These are phyloP conservation scores for Drosophila algonquin DNA, from an alignment of 2,888 invertebrate species.

Conservation along the genomic window DNA sequence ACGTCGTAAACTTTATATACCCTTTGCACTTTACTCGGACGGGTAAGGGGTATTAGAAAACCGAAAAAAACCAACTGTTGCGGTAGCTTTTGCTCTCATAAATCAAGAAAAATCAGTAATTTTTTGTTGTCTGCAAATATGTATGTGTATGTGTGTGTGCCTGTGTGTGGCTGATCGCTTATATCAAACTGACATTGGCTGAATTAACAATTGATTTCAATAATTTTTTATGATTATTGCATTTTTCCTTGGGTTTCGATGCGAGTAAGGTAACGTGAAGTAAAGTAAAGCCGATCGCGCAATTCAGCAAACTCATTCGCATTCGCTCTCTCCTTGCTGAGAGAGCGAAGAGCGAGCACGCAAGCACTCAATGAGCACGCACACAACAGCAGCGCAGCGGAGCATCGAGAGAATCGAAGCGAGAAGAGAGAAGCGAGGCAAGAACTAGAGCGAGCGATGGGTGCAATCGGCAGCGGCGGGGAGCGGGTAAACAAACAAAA, in stretches of 20 bases:
- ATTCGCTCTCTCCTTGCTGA: constrained; percentile 29
- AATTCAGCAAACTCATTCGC: constrained; percentile 18
- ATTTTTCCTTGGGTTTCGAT: constrained; percentile 39
- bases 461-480: constrained; percentile 4
- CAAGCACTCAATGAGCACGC: constrained; percentile 79
- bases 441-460: constrained; percentile 47
- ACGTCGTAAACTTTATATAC: neutral
- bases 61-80: constrained; percentile 15
- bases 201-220: constrained; percentile 81
- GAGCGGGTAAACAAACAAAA: constrained; percentile 66
- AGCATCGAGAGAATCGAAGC: constrained; percentile 8
- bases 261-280: constrained; percentile 21
- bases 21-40: neutral
- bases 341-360: constrained; percentile 2
- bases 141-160: constrained; percentile 17
- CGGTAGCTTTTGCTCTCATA: constrained; percentile 65
- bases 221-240: constrained; percentile 77
- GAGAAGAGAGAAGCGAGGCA: constrained; percentile 7
- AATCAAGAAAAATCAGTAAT: constrained; percentile 77
- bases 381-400: constrained; percentile 58
- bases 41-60: neutral
- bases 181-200: constrained; percentile 77
- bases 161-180: constrained; percentile 38
- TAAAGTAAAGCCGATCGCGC: constrained; percentile 5
- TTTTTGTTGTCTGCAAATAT: constrained; percentile 49